A percentile compares a stretch with the other conserved stretches of the same genome.
These are phyloP conservation scores for Crenichthys baileyi DNA, from an alignment of 2,797 vertebrate species.

Conservation along the genomic window DNA sequence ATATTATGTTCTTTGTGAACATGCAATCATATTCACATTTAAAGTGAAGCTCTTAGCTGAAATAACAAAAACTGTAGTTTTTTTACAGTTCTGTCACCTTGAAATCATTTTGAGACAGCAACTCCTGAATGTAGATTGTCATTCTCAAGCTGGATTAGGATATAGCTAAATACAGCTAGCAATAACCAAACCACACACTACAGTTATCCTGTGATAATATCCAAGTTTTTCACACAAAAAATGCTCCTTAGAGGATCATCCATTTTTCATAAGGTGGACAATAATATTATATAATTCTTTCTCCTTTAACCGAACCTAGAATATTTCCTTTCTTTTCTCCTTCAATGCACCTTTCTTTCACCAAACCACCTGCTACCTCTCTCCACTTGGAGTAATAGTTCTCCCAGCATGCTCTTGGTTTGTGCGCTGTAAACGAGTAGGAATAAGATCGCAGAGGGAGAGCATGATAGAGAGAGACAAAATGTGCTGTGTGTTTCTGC, in stretches of 20 bases:
- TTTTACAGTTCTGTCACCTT: neutral
- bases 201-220: neutral
- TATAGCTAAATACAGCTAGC: neutral
- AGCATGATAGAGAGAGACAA: conserved; percentile 27
- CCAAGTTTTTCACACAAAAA: neutral
- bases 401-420: conserved; percentile 70
- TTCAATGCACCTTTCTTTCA: conserved; percentile 18
- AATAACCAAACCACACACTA: neutral
- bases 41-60: neutral
- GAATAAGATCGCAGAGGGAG: conserved; percentile 41
- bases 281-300: conserved; percentile 1
- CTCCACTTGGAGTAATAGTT: conserved; percentile 74
- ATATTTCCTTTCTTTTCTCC: conserved; percentile 16
- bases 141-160: neutral
- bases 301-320: conserved; percentile 37
- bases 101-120: neutral
- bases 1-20: neutral
- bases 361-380: conserved; percentile 47
- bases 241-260: neutral
- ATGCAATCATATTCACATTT: neutral
- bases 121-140: neutral
- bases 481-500: conserved; percentile 46
- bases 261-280: neutral
- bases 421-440: conserved; percentile 57
- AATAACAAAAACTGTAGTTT: neutral